Conservation (phyloP, 2,888 invertebrate genomes). For the Dusona sp. region DNA sequence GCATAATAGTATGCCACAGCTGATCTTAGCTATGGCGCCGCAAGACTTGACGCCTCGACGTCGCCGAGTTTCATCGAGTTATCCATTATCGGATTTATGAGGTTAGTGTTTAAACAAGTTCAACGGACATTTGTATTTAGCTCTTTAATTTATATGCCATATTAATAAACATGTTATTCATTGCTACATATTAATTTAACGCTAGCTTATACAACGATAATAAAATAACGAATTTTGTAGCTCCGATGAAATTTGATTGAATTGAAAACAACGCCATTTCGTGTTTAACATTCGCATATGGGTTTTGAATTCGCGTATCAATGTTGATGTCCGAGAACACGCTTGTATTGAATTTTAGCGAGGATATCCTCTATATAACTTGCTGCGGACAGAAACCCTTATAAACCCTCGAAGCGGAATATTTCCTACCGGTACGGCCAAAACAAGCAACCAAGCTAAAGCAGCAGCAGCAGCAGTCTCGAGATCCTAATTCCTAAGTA, state of each 20-base stretch:
- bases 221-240: not conserved
- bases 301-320: not conserved
- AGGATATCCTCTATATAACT: conserved; percentile 48
- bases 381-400: conserved; percentile 40
- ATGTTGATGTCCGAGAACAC: not conserved
- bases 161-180: not conserved
- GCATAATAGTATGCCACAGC: conserved; percentile 24
- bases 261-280: not conserved
- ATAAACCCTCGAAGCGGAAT: conserved; percentile 47
- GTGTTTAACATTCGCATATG: not conserved
- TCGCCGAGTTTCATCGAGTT: conserved; percentile 15
- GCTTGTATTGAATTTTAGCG: conserved; percentile 46
- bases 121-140: not conserved
- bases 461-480: conserved; percentile 52
- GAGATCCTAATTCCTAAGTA: conserved; percentile 70
- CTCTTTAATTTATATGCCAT: not conserved
- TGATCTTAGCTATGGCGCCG: conserved; percentile 41
- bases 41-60: conserved; percentile 51
- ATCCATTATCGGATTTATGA: not conserved
- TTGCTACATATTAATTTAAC: not conserved
- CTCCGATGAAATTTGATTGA: not conserved
- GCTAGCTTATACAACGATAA: not conserved
- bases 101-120: not conserved
- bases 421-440: conserved; percentile 20
- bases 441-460: conserved; percentile 44